Base-by-base conservation (phyloP, 2,797 vertebrate genomes). In the Acanthopagrus latus region DNA sequence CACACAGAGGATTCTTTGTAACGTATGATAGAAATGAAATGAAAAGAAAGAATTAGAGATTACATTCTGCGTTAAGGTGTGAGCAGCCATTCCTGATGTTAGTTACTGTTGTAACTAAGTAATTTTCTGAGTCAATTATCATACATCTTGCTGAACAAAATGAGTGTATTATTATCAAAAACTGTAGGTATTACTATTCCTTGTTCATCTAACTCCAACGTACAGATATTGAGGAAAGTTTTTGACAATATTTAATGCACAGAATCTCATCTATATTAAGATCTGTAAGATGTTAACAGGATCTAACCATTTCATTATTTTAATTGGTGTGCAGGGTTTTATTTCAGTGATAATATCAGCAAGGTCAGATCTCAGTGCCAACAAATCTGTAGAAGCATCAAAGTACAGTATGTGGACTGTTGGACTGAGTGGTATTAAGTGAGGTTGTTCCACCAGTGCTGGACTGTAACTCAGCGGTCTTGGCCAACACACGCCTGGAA, bases 401-500 rank as follows among this genome's bases (percentile, higher is more conserved):
- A 11, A 66, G 59, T 55, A 66, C 68, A 64, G 60, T 59, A 29
- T 55, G 60, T 60, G 41, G 51, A 58, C 43, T 72, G 78, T 78
- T 63, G 62, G 54, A 59, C 62, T 33, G 27, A 70, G 27, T 60
- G 51, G 27, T 13, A 17, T 57, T 14, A 58, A 62, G 33, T 41
- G 56, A 55, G 54, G 55, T 55, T 21, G 64, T 29, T 81, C 55
- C 69, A 57, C 52, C 51, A 44, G 41, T 0, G 1, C 57, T 63
- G 56, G 67, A 75, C 67, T 78, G 71, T 52, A 80, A 65, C 56
- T 71, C 47, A 54, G 56, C 20, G 20, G 33, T 12, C 20, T 41
- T 21, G 59, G 75, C 56, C 81, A 73, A 69, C 64, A 67, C 62
- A 69, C 16, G 29, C 51, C 81, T 79, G 88, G 86, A 87, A 89